Evolutionary conservation across 2,113 vertebrate genomes (phyloP), one percentile per base, ranked within the genome.

Genomic region (Campylomormyrus tamandua): DNA sequence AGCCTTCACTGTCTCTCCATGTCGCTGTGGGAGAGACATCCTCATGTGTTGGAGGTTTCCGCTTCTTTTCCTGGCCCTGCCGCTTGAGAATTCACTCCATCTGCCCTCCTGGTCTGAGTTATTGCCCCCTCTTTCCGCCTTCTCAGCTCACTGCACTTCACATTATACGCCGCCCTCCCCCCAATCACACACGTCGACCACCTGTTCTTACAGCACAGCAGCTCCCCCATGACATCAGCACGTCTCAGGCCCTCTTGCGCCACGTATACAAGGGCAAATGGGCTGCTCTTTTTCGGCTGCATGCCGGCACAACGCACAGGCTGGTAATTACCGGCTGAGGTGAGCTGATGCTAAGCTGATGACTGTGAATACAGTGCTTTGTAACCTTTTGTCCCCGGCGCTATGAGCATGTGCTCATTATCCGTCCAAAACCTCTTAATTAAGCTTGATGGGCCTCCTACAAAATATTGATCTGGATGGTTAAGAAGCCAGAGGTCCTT

Each of bases 391-490:
- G 49, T 87, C 13, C 74, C 35, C 19, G 31, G 31, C 35, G 2
- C 35, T 19, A 15, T 1, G n/a, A 56, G 45, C 24, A 21, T n/a
- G 13, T 86, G 45, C 48, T 48, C 10, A 24, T 49, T 49, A 24
- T 45, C 39, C 2, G 3, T 86, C 83, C 46, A 11, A 27, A 48
- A 50, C 83, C 83, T 11, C 45, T 86, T 86, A 50, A 48, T 49
- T 86, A 86, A 86, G 45, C 83, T 86, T 86, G 48, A 49, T 86
- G 45, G 42, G n/a, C 83, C 45, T 50, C 24, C 48, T 86, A 48
- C 45, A 31, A 86, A 86, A 86, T 86, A 24, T 46, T 86, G 45
- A 50, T 27, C 83, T 86, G 83, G n/a, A 50, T 86, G 83, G 83
- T 86, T 86, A 48, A 80, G 10, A 86, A 50, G 83, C 83, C 45